A percentile compares a stretch with the other conserved stretches of the same genome.
Conservation (phyloP, 2,888 invertebrate genomes). For the Epinotia nisella region DNA sequence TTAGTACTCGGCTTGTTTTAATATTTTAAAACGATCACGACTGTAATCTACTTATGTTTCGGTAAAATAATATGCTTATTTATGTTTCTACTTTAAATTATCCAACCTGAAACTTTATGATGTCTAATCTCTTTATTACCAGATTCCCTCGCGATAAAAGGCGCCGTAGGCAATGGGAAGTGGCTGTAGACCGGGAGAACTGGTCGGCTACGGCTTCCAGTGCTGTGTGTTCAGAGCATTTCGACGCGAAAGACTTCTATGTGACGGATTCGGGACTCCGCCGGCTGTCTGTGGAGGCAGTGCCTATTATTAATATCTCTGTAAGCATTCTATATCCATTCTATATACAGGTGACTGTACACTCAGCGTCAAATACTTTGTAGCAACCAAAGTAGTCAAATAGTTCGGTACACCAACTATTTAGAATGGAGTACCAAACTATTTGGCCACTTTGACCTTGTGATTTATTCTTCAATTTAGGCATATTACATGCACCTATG, state of each 20-base stretch:
- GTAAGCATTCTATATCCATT: slow-evolving; percentile 58
- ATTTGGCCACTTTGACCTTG: too few relatives aligned
- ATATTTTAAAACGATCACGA: neutral
- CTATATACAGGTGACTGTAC: too few relatives aligned
- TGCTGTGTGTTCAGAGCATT: slow-evolving; percentile 74
- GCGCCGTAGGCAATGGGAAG: slow-evolving; percentile 69
- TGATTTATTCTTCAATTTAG: too few relatives aligned
- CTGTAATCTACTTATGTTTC: neutral
- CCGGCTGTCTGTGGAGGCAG: slow-evolving; percentile 62
- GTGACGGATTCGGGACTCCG: slow-evolving; percentile 71
- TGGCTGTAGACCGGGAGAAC: slow-evolving; percentile 67
- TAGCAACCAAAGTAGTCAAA: too few relatives aligned
- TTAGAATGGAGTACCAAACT: too few relatives aligned
- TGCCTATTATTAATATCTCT: slow-evolving; percentile 72
- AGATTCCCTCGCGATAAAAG: slow-evolving; percentile 70
- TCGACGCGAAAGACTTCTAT: slow-evolving; percentile 67
- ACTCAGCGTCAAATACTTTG: too few relatives aligned
- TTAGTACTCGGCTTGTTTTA: neutral
- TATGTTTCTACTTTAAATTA: neutral
- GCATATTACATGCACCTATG: too few relatives aligned
- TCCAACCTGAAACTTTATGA: neutral
- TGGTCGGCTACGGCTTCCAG: slow-evolving; percentile 70
- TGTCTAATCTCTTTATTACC: neutral
- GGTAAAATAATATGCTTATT: neutral
- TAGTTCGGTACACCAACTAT: too few relatives aligned